Evolutionary conservation across 2,113 vertebrate genomes (phyloP), one percentile per base, ranked within the genome.

Genomic region (Myxocyprinus asiaticus): DNA sequence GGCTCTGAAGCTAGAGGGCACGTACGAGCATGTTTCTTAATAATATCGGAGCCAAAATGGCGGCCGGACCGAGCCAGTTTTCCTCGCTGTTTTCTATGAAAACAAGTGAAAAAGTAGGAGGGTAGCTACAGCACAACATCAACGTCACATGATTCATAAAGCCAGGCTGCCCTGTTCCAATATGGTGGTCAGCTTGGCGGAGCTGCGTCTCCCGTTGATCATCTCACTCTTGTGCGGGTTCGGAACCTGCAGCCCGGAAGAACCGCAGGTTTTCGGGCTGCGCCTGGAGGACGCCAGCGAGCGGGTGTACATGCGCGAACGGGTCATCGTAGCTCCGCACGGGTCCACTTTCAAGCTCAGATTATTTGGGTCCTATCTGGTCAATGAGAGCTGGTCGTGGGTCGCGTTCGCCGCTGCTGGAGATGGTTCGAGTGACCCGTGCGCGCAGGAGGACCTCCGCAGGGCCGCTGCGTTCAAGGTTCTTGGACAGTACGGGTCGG

Each of bases 331-430:
- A 44, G 92, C 92, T 67, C 85, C 86, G 0, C 86, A 86, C 4
- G 95, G 94, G 78, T 88, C 93, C 85, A 87, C 85, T 59, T 94
- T 96, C 88, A 87, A 87, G 86, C 85, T 96, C 76, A 91, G 95
- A 71, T 88, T 96, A 55, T 95, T 94, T 56, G 94, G 94, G 48
- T 82, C 89, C 0, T 88, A 90, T 44, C 90, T 92, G 9, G 76
- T 90, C 79, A 94, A 94, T 89, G 92, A 81, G 78, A 94, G 88
- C 72, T 93, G 91, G 94, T 89, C 94, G 74, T 93, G 91, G 94
- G 86, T 92, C 71, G 91, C 91, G 66, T 94, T 94, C 81, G 93
- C 93, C 0, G 81, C 15, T 44, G 14, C 56, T 33, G 22, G 22
- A 43, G 86, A 53, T 79, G 83, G 42, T 6, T 71, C 74, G 42